Conservation (phyloP, 2,797 vertebrate species). For the Moxostoma hubbsi region DNA sequence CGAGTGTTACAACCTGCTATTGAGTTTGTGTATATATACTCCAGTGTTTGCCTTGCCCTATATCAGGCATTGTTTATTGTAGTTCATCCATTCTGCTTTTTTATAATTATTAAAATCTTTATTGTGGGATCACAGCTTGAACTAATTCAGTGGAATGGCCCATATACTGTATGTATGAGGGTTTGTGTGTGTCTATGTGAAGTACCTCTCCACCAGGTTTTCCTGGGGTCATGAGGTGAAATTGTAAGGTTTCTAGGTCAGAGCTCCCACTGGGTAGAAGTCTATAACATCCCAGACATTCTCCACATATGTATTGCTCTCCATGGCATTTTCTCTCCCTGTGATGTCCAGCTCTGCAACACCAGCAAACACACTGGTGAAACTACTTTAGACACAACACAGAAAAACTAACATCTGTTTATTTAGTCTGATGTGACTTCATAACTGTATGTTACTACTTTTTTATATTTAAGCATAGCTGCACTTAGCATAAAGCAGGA, state of each 20-base stretch:
- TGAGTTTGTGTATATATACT: too few species aligned
- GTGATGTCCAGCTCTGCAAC: conserved; percentile 90
- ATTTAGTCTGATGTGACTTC: neutral
- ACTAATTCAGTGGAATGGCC: too few species aligned
- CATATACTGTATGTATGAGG: neutral
- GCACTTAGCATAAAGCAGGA: too few species aligned
- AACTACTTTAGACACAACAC: neutral
- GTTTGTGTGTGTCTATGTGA: neutral
- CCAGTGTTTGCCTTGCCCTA: too few species aligned
- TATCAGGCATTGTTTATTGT: too few species aligned
- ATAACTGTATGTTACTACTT: neutral
- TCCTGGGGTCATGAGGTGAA: conserved; percentile 88
- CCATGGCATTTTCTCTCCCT: conserved; percentile 89
- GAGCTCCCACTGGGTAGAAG: conserved; percentile 88
- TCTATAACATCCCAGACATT: conserved; percentile 90
- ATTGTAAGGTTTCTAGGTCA: conserved; percentile 90
- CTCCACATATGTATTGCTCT: conserved; percentile 90
- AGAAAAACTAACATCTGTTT: neutral
- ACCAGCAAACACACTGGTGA: conserved; percentile 69
- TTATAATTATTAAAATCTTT: neutral
- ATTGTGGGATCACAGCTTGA: neutral
- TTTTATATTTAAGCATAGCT: too few species aligned
- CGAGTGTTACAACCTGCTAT: too few species aligned
- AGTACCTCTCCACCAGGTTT: conserved; percentile 80
- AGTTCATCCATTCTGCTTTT: too few species aligned